Evolutionary conservation across 2,797 vertebrate species (phyloP).

Genomic region (Manis pentadactyla): DNA sequence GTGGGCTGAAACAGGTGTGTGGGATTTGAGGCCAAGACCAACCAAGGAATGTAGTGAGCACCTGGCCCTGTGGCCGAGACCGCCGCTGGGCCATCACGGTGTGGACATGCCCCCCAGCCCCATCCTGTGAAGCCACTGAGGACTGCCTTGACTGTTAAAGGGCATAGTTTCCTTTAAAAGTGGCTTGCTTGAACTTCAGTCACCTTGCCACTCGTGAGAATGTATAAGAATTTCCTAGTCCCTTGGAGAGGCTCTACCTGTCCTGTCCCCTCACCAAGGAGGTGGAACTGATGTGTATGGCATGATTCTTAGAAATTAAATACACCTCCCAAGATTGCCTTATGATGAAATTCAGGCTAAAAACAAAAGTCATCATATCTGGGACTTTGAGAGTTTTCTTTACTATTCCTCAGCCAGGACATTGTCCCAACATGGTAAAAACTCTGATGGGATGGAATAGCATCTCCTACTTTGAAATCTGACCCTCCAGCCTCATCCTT

Average conservation of each 20-base stretch:
- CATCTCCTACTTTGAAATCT: slow-evolving; percentile 5
- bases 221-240: background rate
- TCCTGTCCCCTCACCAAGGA: background rate
- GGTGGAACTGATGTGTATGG: background rate
- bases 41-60: background rate
- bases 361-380: slow-evolving; percentile 59
- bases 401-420: slow-evolving; percentile 16
- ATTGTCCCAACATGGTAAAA: slow-evolving; percentile 40
- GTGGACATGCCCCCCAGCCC: too few relatives aligned
- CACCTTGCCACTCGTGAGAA: background rate
- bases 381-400: slow-evolving; percentile 44
- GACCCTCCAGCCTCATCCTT: slow-evolving; percentile 31
- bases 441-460: background rate
- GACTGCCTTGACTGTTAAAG: too few relatives aligned
- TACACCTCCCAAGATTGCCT: background rate
- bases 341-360: slow-evolving; percentile 57
- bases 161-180: background rate
- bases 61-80: accelerated
- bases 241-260: slow-evolving; percentile 30
- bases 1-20: background rate
- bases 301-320: slow-evolving; percentile 43
- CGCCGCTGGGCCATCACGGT: accelerated
- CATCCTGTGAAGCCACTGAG: background rate
- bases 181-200: background rate
- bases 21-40: background rate